Evolutionary conservation across 2,113 vertebrate genomes (phyloP), one percentile per base, ranked within the genome.

Genomic region (Cisticola juncidis): DNA sequence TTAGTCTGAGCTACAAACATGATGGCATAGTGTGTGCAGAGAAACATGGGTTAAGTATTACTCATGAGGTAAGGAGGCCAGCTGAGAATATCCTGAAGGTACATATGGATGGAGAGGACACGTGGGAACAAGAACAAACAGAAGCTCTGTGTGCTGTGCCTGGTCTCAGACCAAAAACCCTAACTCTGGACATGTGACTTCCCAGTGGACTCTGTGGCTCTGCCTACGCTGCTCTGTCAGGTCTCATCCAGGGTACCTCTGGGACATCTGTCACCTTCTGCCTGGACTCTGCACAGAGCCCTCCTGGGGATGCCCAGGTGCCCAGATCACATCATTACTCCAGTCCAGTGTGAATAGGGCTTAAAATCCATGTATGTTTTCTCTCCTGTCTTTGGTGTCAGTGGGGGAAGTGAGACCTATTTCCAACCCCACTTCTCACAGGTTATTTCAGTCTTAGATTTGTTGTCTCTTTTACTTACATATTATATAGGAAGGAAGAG

Each of bases 21-120:
- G 66, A 79, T 8, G 19, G 17, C 4, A 38, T 10, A 45, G 14
- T 1, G 4, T 50, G 12, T 21, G 10, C 22, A 73, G 35, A 88
- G n/a, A 85, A n/a, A 38, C 7, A 70, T 1, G 5, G 10, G 6
- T 45, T 86, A 69, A 71, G 61, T 73, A 62, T 50, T 53, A 29
- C 12, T 66, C 31, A 13, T 19, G 35, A 78, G 17, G 29, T 66
- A 81, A 88, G 16, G 33, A 94, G 62, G 7, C 4, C 48, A 44
- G 24, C 1, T 80, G 36, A 76, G 40, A 68, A 71, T 56, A 82
- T 29, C 33, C 8, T 44, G 19, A 74, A 71, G 8, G 21, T 54
- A 44, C 0, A 0, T 35, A 76, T 20, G 28, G 28, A 19, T 64
- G 15, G 5, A n/a, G 44, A 5, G 29, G 31, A 58, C 16, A 23